These are phyloP conservation scores for Poecile montanus DNA, from an alignment of 2,797 vertebrate species.

Conservation along the genomic window DNA sequence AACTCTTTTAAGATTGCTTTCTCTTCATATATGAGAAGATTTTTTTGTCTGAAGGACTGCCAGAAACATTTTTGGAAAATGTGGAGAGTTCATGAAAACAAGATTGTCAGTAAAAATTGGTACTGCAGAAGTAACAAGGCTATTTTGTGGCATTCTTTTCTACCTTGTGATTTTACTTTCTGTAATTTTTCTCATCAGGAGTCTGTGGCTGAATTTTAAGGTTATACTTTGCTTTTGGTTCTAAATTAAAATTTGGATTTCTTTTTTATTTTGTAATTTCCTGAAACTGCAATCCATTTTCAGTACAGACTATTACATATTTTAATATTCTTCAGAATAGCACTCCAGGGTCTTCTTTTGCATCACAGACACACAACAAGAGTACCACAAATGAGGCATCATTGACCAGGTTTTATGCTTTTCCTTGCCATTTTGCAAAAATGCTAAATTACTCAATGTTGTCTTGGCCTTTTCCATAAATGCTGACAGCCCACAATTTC, in stretches of 20 bases:
- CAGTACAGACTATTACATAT: not conserved
- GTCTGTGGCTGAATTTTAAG: not conserved
- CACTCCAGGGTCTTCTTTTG: slow-evolving; percentile 27
- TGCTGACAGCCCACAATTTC: slow-evolving; percentile 75
- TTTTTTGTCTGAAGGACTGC: not conserved
- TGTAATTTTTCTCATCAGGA: not conserved
- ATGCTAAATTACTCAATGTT: slow-evolving; percentile 52
- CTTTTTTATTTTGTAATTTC: slow-evolving; percentile 31
- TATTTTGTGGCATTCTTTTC: not conserved
- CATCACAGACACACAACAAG: not conserved
- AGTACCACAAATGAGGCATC: slow-evolving; percentile 16
- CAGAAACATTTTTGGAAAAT: not conserved
- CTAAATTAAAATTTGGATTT: slow-evolving; percentile 20
- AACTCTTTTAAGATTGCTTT: not conserved
- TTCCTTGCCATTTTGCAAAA: slow-evolving; percentile 22
- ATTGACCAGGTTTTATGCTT: slow-evolving; percentile 44
- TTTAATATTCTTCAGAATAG: slow-evolving; percentile 21
- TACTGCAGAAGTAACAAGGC: not conserved
- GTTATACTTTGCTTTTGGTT: not conserved
- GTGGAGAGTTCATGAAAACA: not conserved
- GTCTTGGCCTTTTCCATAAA: slow-evolving; percentile 67
- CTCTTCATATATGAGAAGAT: not conserved
- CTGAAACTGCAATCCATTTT: slow-evolving; percentile 21
- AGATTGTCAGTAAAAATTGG: not conserved
- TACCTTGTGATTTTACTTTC: not conserved